phyloP scores from a whole-genome alignment of 1,140 invertebrate species.

The Drosophila persimilis region DNA sequence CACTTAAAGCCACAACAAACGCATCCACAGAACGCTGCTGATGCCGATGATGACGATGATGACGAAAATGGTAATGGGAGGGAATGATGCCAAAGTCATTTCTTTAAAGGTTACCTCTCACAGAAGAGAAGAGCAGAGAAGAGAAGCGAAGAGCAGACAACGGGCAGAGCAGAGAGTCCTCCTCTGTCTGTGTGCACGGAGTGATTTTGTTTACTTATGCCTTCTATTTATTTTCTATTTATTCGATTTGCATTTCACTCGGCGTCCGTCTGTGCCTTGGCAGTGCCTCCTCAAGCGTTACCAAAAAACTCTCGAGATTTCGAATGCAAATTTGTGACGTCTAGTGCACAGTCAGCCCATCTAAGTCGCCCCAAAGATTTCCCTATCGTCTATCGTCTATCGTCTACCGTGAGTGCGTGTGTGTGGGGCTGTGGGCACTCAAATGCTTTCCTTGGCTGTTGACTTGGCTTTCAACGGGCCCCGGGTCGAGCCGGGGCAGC shows the following conservation, averaged over 20 bases:
- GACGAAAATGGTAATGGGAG: slow-evolving; percentile 44
- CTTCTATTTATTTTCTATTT: slow-evolving; percentile 78
- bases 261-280: slow-evolving; percentile 24
- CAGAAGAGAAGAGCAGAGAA: too few species aligned
- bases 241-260: slow-evolving; percentile 79
- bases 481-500: slow-evolving; percentile 3
- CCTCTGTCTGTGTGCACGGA: slow-evolving; percentile 25
- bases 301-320: slow-evolving; percentile 55
- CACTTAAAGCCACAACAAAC: slow-evolving; percentile 43
- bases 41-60: slow-evolving; percentile 22
- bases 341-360: slow-evolving; percentile 35
- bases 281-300: slow-evolving; percentile 34
- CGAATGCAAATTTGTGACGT: slow-evolving; percentile 55
- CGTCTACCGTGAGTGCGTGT: not conserved
- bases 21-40: slow-evolving; percentile 31
- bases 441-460: slow-evolving; percentile 49
- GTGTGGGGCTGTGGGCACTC: slow-evolving; percentile 24
- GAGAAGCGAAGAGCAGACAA: too few species aligned
- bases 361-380: slow-evolving; percentile 15
- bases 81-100: slow-evolving; percentile 42
- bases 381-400: slow-evolving; percentile 1
- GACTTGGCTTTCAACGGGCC: slow-evolving; percentile 41
- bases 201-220: slow-evolving; percentile 63
- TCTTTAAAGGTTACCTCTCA: slow-evolving; percentile 51
- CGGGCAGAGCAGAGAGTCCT: not conserved